Percentiles rank a stretch among this genome's conserved stretches.
Conservation (phyloP, 2,888 invertebrate species). For the Gerosis bhagava region DNA sequence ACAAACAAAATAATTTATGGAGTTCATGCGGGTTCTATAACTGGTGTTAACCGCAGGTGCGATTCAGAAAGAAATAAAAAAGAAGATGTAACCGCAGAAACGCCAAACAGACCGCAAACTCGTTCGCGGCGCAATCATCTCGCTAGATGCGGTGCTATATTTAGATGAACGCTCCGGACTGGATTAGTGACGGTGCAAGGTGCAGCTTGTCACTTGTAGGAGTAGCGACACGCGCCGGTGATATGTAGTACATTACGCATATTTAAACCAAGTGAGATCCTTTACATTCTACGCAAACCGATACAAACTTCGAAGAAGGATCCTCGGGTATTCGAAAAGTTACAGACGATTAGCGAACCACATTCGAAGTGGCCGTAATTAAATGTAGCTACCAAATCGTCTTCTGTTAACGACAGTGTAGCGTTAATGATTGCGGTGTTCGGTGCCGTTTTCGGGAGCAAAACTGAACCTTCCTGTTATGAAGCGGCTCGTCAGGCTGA, state of each 20-base stretch:
- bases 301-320: conserved; percentile 45
- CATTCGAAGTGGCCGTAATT: conserved; percentile 50
- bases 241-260: conserved; percentile 18
- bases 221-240: conserved; percentile 46
- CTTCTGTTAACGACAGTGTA: conserved; percentile 53
- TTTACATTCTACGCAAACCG: conserved; percentile 41
- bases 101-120: conserved; percentile 56
- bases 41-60: conserved; percentile 60
- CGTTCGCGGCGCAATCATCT: conserved; percentile 62
- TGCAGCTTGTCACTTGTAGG: conserved; percentile 49
- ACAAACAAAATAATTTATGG: conserved; percentile 19
- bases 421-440: conserved; percentile 58
- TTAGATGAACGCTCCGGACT: conserved; percentile 56
- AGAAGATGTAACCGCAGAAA: conserved; percentile 58
- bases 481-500: conserved; percentile 48
- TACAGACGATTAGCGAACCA: conserved; percentile 36
- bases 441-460: conserved; percentile 50
- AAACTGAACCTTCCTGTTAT: conserved; percentile 73
- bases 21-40: conserved; percentile 42
- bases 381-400: conserved; percentile 55
- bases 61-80: too few species aligned
- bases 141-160: conserved; percentile 62
- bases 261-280: conserved; percentile 9
- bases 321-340: conserved; percentile 25
- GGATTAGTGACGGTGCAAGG: conserved; percentile 61